These are phyloP conservation scores for Drosophila lacteicornis DNA, from an alignment of 1,140 invertebrate genomes.

Conservation along the genomic window DNA sequence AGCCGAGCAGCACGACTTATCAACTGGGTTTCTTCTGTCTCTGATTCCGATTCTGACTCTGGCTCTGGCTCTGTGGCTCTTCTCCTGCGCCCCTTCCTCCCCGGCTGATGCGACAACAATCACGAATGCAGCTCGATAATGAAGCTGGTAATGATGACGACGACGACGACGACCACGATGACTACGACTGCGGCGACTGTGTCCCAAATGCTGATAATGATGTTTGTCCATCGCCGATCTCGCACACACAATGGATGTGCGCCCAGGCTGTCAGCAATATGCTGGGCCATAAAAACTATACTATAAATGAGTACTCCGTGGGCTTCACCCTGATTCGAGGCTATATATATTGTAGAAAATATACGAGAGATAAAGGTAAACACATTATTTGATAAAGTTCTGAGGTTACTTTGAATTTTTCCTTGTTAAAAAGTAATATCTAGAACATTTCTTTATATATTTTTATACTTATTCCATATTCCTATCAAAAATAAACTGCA, in stretches of 20 bases:
- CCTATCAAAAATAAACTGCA: not conserved
- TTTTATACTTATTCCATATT: not conserved
- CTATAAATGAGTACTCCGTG: constrained; percentile 4
- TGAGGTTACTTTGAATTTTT: not conserved
- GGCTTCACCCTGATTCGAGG: not conserved
- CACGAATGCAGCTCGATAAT: constrained; percentile 75
- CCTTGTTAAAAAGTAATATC: not conserved
- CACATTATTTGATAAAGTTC: not conserved
- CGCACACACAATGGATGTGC: constrained; percentile 50
- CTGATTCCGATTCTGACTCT: constrained; percentile 4
- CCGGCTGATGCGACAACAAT: constrained; percentile 61
- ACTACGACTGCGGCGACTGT: constrained; percentile 8
- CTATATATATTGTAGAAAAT: not conserved
- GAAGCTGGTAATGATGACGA: constrained; percentile 64
- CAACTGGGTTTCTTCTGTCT: constrained; percentile 43
- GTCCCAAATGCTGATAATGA: constrained; percentile 66
- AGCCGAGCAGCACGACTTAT: constrained; percentile 65
- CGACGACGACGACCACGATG: constrained; percentile 6
- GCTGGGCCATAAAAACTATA: constrained; percentile 13
- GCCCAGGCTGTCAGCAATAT: constrained; percentile 8
- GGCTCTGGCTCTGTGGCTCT: not conserved
- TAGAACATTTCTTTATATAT: too few species aligned
- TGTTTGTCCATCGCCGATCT: constrained; percentile 54
- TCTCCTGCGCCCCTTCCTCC: not conserved
- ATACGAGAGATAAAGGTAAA: too few species aligned